Evolutionary conservation across 1,140 invertebrate species (phyloP).

Genomic region (Ectropis grisescens): DNA sequence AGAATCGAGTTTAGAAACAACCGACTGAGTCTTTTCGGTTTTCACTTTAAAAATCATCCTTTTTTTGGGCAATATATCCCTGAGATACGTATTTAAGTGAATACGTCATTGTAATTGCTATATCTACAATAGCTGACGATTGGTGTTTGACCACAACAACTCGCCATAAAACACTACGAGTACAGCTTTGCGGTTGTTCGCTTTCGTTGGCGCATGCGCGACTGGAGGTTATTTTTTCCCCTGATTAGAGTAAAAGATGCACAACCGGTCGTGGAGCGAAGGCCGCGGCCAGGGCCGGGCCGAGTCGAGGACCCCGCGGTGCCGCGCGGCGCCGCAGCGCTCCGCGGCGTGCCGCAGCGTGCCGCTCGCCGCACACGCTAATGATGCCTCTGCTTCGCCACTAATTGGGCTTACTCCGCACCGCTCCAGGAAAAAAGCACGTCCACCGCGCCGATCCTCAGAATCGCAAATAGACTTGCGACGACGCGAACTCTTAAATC

Average conservation of each 20-base stretch:
- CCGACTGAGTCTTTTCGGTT: no score
- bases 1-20: no score
- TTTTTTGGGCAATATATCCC: no score
- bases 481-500: conserved; percentile 15
- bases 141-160: conserved; percentile 55
- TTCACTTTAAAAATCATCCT: no score
- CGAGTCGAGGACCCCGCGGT: conserved; percentile 26
- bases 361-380: conserved; percentile 36
- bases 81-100: no score
- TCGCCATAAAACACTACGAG: conserved; percentile 51
- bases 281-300: conserved; percentile 43
- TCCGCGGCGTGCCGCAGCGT: no score
- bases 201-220: conserved; percentile 52
- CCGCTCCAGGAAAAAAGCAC: conserved; percentile 41
- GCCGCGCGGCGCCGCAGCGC: conserved; percentile 18
- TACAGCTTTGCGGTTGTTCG: conserved; percentile 50
- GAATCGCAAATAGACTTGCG: conserved; percentile 28
- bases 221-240: conserved; percentile 48
- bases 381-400: conserved; percentile 51
- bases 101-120: no score
- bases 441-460: conserved; percentile 20
- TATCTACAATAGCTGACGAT: no score
- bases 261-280: conserved; percentile 56
- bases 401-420: conserved; percentile 53
- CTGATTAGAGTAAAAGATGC: conserved; percentile 66